Evolutionary conservation across 1,140 invertebrate species (phyloP).

Genomic region (Caenorhabditis briggsae): DNA sequence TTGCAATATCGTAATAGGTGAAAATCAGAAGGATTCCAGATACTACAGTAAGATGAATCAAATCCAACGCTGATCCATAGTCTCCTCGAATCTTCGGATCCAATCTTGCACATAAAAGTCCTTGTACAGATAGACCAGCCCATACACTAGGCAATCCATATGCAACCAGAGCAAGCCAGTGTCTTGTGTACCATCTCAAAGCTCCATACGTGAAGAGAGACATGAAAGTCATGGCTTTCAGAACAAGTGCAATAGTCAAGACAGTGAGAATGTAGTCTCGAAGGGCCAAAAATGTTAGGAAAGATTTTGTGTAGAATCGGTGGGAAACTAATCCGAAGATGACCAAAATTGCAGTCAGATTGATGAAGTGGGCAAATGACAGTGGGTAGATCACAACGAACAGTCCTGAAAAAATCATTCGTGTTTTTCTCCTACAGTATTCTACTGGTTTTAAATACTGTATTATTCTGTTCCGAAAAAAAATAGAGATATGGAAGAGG

Average conservation of each 20-base stretch:
- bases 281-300: conserved; percentile 25
- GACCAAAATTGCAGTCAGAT: background rate
- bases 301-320: conserved; percentile 18
- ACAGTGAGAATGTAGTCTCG: background rate
- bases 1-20: conserved; percentile 65
- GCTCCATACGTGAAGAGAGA: conserved; percentile 46
- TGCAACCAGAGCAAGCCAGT: conserved; percentile 59
- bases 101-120: conserved; percentile 38
- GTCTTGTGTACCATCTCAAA: conserved; percentile 39
- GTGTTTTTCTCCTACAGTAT: background rate
- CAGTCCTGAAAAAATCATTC: conserved; percentile 66
- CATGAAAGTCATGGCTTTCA: conserved; percentile 55
- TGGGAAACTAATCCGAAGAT: conserved; percentile 14
- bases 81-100: conserved; percentile 31
- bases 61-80: conserved; percentile 25
- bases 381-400: conserved; percentile 75
- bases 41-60: conserved; percentile 59
- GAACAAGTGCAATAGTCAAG: background rate
- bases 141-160: conserved; percentile 61
- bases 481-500: too few species aligned
- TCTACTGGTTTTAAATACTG: too few species aligned
- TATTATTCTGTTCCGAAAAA: too few species aligned
- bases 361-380: conserved; percentile 46
- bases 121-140: conserved; percentile 51
- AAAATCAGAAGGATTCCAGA: conserved; percentile 58